These are phyloP conservation scores for Austrolebias charrua DNA, from an alignment of 2,797 vertebrate genomes.

Conservation along the genomic window DNA sequence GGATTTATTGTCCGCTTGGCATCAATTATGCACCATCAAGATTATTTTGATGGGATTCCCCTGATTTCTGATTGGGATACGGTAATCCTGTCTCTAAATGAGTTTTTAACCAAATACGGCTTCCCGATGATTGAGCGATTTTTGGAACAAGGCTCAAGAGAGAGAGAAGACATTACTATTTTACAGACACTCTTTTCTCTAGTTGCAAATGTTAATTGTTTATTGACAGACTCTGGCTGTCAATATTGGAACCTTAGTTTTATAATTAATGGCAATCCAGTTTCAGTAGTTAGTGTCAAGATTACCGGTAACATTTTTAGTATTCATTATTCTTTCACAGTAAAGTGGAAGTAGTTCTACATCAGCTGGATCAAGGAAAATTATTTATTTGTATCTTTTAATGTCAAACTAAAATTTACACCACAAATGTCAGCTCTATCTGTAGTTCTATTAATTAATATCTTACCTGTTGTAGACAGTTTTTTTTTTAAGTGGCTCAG, in stretches of 20 bases:
- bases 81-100: slow-evolving; percentile 56
- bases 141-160: not conserved
- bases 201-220: slow-evolving; percentile 13
- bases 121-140: slow-evolving; percentile 32
- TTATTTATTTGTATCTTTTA: too few relatives aligned
- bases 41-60: slow-evolving; percentile 66
- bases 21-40: slow-evolving; percentile 20
- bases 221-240: not conserved
- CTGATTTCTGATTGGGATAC: slow-evolving; percentile 60
- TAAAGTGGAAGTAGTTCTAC: too few relatives aligned
- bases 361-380: too few relatives aligned
- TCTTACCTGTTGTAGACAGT: too few relatives aligned
- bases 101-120: slow-evolving; percentile 51
- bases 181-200: slow-evolving; percentile 8
- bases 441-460: too few relatives aligned
- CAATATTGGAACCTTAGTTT: slow-evolving; percentile 1
- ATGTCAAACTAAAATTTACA: too few relatives aligned
- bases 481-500: too few relatives aligned
- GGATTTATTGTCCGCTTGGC: slow-evolving; percentile 47
- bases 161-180: not conserved
- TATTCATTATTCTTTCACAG: too few relatives aligned
- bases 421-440: too few relatives aligned
- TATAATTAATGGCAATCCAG: not conserved
- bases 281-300: not conserved
- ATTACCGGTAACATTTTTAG: not conserved